Conservation (phyloP, 23 tunicate genomes). For the Trididemnum clinides region DNA sequence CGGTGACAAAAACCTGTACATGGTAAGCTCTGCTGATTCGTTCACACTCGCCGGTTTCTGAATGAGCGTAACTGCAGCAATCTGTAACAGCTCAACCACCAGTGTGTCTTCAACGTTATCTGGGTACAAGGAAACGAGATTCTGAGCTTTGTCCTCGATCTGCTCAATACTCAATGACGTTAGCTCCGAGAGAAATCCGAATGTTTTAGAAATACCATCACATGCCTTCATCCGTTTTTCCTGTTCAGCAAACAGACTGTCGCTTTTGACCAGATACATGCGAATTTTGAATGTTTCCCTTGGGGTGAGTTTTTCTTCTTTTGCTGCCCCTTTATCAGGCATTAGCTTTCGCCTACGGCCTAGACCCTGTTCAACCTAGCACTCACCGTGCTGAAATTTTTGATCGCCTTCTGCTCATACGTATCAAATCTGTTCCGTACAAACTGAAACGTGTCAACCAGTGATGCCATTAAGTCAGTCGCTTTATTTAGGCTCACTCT, state of each 20-base stretch:
- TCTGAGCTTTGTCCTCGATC: neutral
- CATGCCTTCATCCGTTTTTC: neutral
- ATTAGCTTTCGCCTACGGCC: neutral
- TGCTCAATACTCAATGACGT: neutral
- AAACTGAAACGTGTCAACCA: no score
- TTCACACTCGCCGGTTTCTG: no score
- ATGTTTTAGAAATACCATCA: neutral
- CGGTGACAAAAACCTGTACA: neutral
- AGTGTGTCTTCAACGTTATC: neutral
- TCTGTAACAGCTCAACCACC: neutral
- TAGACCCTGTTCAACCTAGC: neutral
- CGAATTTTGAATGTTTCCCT: neutral
- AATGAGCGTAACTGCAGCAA: no score
- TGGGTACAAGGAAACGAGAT: neutral
- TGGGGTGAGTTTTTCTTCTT: neutral
- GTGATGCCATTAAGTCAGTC: no score
- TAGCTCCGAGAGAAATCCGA: neutral
- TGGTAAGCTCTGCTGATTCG: neutral
- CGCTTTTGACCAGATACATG: neutral
- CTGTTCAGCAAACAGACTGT: neutral
- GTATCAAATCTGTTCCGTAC: no score
- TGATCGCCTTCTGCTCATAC: no score
- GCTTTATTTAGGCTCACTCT: no score
- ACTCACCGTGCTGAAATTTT: no score
- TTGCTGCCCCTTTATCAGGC: neutral